phyloP scores from a whole-genome alignment of 1,140 invertebrate genomes.

The Hormaphis cornu region DNA sequence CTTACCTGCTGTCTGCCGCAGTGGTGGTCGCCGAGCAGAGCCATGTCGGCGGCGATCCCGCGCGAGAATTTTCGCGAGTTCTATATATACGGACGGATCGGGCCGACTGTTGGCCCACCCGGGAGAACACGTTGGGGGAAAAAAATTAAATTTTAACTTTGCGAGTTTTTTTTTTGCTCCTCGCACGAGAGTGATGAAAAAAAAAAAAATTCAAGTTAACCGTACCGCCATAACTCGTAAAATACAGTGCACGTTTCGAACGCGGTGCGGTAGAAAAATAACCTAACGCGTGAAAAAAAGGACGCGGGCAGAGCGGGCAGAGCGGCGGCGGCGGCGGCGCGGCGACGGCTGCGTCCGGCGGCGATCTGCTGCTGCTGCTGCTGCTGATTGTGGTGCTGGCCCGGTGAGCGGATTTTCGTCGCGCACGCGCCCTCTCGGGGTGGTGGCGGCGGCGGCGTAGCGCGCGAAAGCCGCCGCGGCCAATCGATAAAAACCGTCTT shows the following conservation, averaged over 20 bases:
- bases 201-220: no score
- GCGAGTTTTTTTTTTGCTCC: no score
- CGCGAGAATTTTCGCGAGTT: not conserved
- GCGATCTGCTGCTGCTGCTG: constrained; percentile 14
- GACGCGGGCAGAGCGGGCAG: not conserved
- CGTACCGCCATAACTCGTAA: no score
- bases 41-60: constrained; percentile 7
- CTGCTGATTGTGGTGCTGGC: not conserved
- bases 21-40: constrained; percentile 24
- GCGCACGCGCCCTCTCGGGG: not conserved
- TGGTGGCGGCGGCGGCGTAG: not conserved
- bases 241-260: no score
- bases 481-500: constrained; percentile 26
- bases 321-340: not conserved
- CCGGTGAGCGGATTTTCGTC: not conserved
- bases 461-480: constrained; percentile 2
- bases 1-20: constrained; percentile 31
- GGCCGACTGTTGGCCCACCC: not conserved
- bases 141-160: no score
- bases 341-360: constrained; percentile 31
- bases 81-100: not conserved
- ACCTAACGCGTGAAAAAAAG: no score
- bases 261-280: no score
- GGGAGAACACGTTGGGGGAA: not conserved
- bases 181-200: no score